Evolutionary conservation across 2,888 invertebrate genomes (phyloP), one percentile per base, ranked within the genome.

Genomic region (Cephus pulcher): DNA sequence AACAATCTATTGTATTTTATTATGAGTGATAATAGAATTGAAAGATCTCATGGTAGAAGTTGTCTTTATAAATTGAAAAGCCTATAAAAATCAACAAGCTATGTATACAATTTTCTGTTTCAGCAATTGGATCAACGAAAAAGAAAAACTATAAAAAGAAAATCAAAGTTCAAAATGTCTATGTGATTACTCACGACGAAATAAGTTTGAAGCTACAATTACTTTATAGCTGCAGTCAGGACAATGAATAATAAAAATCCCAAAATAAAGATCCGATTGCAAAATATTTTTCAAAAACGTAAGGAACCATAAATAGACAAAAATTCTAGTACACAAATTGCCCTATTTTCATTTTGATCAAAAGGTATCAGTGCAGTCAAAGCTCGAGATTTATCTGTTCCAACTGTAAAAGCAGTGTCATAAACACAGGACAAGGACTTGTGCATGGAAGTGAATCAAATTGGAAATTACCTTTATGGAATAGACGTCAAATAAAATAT

Each of bases 151-250:
- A 12, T 1, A 12, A 30, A 78, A 75, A 77, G 77, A 81, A 79
- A 30, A 76, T 69, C 35, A 73, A 30, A 85, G 86, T 77, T 78
- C 78, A n/a, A 83, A 82, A 75, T 88, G 87, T 69, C 81, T 85
- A 34, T 84, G 84, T 37, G 82, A 80, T 75, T 88, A 86, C 79
- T 81, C 80, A 37, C 77, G 78, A 35, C 34, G 79, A 79, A 34
- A 76, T 75, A 12, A 81, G 82, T 75, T 79, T 88, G 76, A 84
- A 86, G 11, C 83, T 86, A 32, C 90, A 90, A 81, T 83, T 88
- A 75, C 88, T 86, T 78, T 87, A 86, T 77, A 89, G 88, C 78
- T 89, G 90, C 79, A 88, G 88, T 9, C 84, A 86, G 76, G 84
- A 85, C 3, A 37, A 37, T 12, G 37, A 4, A 37, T 37, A 12